Conservation (phyloP, 2,113 vertebrate genomes). For the Xyrauchen texanus region DNA sequence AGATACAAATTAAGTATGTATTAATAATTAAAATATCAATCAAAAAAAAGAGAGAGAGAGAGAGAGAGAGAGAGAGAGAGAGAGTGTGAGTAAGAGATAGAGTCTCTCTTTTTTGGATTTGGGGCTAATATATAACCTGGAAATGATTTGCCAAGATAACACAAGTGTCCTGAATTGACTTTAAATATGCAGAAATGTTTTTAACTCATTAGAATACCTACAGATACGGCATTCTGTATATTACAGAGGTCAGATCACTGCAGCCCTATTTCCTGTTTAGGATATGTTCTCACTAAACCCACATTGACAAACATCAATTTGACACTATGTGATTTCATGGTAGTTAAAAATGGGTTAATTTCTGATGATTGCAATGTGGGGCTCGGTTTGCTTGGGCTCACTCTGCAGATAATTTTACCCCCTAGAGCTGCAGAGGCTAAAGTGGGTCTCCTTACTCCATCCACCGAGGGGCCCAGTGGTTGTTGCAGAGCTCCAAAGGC, state of each 20-base stretch:
- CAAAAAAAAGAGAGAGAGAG: too few relatives aligned
- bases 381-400: constrained; percentile 2
- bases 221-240: too few relatives aligned
- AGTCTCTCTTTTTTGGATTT: too few relatives aligned
- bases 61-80: too few relatives aligned
- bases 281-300: constrained; percentile 44
- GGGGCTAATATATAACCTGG: too few relatives aligned
- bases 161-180: too few relatives aligned
- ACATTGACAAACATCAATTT: constrained; percentile 50
- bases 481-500: constrained; percentile 21
- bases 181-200: too few relatives aligned
- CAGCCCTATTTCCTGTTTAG: not conserved
- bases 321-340: constrained; percentile 44
- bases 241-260: not conserved
- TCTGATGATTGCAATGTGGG: constrained; percentile 51
- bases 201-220: too few relatives aligned
- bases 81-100: too few relatives aligned
- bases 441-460: constrained; percentile 28
- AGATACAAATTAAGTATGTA: too few relatives aligned
- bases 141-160: too few relatives aligned
- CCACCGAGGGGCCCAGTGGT: constrained; percentile 19
- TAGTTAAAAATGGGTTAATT: constrained; percentile 64
- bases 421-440: constrained; percentile 43
- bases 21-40: too few relatives aligned
- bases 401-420: constrained; percentile 28